Conservation (phyloP, 2,113 vertebrate species). For the Percina caprodes region DNA sequence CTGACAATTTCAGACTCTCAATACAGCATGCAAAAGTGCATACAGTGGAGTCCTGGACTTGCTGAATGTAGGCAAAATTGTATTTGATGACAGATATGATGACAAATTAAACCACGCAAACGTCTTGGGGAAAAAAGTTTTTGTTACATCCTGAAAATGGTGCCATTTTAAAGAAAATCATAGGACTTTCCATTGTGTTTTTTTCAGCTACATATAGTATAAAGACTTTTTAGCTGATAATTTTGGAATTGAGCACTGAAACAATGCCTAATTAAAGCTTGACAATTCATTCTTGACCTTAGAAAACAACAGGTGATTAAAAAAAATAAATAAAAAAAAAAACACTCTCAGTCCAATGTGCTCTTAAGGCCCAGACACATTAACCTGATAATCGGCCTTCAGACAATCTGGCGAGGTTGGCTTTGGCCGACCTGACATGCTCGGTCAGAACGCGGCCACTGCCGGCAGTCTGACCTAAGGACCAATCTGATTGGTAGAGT, state of each 20-base stretch:
- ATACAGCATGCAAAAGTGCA: slow-evolving; percentile 17
- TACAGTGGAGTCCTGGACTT: neutral
- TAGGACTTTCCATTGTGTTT: neutral
- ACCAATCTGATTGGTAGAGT: too few relatives aligned
- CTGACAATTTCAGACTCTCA: slow-evolving; percentile 41
- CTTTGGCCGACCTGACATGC: too few relatives aligned
- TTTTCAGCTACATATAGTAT: neutral
- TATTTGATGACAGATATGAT: slow-evolving; percentile 15
- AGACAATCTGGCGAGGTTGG: too few relatives aligned
- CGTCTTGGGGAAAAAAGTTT: neutral
- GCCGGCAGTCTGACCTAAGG: too few relatives aligned
- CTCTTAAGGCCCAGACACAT: neutral
- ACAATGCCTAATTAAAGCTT: neutral
- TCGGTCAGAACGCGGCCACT: too few relatives aligned
- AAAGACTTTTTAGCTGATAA: neutral
- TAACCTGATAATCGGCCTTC: too few relatives aligned
- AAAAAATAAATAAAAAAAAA: too few relatives aligned
- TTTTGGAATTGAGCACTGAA: neutral
- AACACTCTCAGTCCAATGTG: neutral
- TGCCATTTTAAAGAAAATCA: neutral
- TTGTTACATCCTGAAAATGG: neutral
- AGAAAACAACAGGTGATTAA: neutral
- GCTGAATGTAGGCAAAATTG: slow-evolving; percentile 8
- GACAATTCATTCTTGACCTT: neutral
- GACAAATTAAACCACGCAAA: neutral